phyloP scores from a whole-genome alignment of 2,113 vertebrate genomes.

The Dicerorhinus sumatrensis region DNA sequence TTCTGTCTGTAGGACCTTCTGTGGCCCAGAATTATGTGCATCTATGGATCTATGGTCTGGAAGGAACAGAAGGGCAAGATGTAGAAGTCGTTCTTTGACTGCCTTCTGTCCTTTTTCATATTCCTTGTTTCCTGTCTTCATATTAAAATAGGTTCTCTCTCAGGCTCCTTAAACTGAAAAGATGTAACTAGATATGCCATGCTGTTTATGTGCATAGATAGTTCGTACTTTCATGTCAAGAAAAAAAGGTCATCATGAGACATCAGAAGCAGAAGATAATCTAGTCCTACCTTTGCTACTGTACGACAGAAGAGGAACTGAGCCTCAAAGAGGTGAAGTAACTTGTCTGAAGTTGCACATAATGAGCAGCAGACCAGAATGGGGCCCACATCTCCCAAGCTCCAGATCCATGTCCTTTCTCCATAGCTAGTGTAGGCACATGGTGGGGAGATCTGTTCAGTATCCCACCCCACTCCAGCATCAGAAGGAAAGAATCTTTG shows the following conservation, averaged over 20 bases:
- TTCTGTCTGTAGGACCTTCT: neutral
- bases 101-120: neutral
- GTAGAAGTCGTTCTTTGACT: neutral
- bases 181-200: neutral
- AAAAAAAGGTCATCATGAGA: neutral
- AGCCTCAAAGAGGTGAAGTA: neutral
- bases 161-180: neutral
- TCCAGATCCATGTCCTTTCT: neutral
- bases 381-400: neutral
- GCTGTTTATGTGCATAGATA: neutral
- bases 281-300: neutral
- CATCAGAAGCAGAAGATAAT: neutral
- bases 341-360: neutral
- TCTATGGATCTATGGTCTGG: neutral
- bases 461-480: neutral
- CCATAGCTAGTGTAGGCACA: neutral
- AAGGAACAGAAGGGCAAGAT: neutral
- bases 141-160: neutral
- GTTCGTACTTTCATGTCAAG: neutral
- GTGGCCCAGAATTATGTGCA: neutral
- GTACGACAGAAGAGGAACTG: neutral
- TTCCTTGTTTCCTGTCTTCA: neutral
- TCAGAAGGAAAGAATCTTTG: neutral
- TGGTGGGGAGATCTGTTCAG: neutral
- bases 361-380: neutral